Percentiles rank a stretch among this genome's conserved stretches.
phyloP scores from a whole-genome alignment of 2,888 invertebrate species.

The Reticulitermes lucifugus region DNA sequence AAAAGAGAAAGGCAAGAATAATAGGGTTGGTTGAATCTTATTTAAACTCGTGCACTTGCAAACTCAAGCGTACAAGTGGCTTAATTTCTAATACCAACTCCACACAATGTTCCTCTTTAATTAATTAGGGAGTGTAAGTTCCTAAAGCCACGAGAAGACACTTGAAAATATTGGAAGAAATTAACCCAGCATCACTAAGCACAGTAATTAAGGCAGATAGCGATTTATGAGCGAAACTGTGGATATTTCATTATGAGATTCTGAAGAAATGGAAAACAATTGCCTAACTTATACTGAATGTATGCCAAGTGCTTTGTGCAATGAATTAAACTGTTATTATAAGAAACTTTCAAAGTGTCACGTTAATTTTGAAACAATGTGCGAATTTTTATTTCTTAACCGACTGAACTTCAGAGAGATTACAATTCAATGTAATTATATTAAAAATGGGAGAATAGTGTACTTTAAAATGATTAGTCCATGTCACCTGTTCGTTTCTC shows the following conservation, averaged over 20 bases:
- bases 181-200: slow-evolving; percentile 17
- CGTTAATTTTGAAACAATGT: too few relatives aligned
- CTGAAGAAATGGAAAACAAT: background rate
- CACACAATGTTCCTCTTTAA: slow-evolving; percentile 29
- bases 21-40: slow-evolving; percentile 1
- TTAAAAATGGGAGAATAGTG: too few relatives aligned
- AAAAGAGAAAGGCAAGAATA: background rate
- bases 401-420: too few relatives aligned
- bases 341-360: too few relatives aligned
- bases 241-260: slow-evolving; percentile 19
- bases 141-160: slow-evolving; percentile 19
- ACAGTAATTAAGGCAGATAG: slow-evolving; percentile 1
- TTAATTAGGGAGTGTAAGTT: background rate
- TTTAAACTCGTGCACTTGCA: background rate
- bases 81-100: background rate
- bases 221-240: background rate
- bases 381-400: too few relatives aligned
- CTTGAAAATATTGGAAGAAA: slow-evolving; percentile 25
- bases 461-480: too few relatives aligned
- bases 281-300: background rate
- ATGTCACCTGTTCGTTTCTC: too few relatives aligned
- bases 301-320: background rate
- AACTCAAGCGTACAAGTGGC: background rate
- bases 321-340: background rate
- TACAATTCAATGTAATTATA: too few relatives aligned